These are phyloP conservation scores for Rhadinocentrus ornatus DNA, from an alignment of 2,797 vertebrate genomes.

Conservation along the genomic window DNA sequence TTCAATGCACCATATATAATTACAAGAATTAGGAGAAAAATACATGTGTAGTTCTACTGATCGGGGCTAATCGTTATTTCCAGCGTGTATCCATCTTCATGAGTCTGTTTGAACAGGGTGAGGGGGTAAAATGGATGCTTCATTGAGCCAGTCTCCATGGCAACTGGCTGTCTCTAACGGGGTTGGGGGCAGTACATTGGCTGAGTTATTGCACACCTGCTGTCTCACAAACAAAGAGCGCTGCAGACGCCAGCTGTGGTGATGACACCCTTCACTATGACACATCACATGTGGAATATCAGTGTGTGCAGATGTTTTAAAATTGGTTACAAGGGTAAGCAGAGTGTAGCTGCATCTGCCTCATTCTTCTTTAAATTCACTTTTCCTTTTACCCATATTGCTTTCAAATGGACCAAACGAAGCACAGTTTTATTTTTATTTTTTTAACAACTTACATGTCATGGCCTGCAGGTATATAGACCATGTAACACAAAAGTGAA, in stretches of 20 bases:
- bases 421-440: neutral
- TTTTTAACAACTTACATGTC: conserved; percentile 1
- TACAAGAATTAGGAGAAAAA: neutral
- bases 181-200: conserved; percentile 70
- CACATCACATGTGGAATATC: neutral
- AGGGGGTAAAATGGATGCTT: conserved; percentile 65
- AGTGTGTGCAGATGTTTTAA: conserved; percentile 16
- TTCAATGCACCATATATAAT: conserved; percentile 20
- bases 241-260: conserved; percentile 51
- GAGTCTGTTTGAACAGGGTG: conserved; percentile 45
- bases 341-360: too few species aligned
- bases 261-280: conserved; percentile 23
- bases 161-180: conserved; percentile 73
- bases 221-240: conserved; percentile 72
- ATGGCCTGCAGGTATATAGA: neutral
- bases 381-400: conserved; percentile 22
- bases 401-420: conserved; percentile 1
- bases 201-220: conserved; percentile 77
- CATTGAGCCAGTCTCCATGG: conserved; percentile 78
- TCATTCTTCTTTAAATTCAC: too few species aligned
- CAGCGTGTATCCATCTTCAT: conserved; percentile 56
- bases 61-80: conserved; percentile 62
- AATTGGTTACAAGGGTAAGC: neutral
- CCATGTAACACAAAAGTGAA: neutral
- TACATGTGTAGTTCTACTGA: conserved; percentile 20